Evolutionary conservation across 2,888 invertebrate species (phyloP), one percentile per base, ranked within the genome.

Genomic region (Melipona beecheii): DNA sequence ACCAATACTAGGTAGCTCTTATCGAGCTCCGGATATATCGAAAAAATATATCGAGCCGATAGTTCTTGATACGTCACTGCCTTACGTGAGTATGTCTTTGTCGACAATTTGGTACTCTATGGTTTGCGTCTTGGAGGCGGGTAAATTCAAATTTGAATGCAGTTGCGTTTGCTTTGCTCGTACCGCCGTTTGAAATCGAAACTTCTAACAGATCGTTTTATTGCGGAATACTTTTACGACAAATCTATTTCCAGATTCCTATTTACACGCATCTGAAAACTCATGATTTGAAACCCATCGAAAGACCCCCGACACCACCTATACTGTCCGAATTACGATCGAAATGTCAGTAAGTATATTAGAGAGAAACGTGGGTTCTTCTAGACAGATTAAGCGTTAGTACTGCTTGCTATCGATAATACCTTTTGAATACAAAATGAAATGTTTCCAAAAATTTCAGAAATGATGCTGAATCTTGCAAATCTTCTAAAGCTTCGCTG

Each of bases 241-340:
- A 36, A 68, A 13, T 73, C 27, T 71, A 6, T 73, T 84, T 94
- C 70, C 84, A 97, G 96, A 97, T 97, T 93, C 97, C 97, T 68
- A 95, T 97, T 84, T 97, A 97, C 94, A 93, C 96, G 69, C 97
- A 97, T 94, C 95, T 97, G 81, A 95, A 96, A 89, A 95, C 96
- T 91, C 96, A 96, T 86, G 95, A 96, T 66, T 95, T 96, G 70
- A 93, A 93, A 91, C 95, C 96, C 76, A 95, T 97, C 89, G 95
- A 95, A 72, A 95, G 95, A 58, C 96, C 96, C 77, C 92, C 95
- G 74, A 96, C 96, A 84, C 96, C 97, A 4, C 72, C 88, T 1
- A 81, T 90, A 17, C 70, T 93, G 19, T 81, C 80, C 43, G 77
- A 62, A 1, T 83, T 93, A 17, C 84, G 91, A 83, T 78, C 77